Evolutionary conservation across 2,113 vertebrate species (phyloP), one percentile per base, ranked within the genome.

Genomic region (Xerus inauris): DNA sequence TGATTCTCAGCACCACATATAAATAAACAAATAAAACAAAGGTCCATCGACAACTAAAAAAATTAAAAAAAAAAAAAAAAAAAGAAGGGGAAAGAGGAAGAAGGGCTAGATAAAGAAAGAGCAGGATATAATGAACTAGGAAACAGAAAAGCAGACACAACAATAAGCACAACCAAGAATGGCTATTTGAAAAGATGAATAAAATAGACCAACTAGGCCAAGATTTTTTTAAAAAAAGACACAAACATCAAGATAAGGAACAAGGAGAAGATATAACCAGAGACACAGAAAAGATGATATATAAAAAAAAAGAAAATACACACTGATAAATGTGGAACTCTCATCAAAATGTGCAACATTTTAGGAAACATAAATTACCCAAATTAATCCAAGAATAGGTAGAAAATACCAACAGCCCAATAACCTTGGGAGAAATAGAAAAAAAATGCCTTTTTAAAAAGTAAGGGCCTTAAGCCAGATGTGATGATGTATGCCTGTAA

Each of bases 21-120:
- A n/a, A n/a, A n/a, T n/a, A n/a, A n/a, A n/a, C n/a, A n/a, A n/a
- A n/a, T n/a, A n/a, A n/a, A n/a, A n/a, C n/a, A n/a, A n/a, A n/a
- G n/a, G n/a, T n/a, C n/a, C n/a, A n/a, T n/a, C n/a, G n/a, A n/a
- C n/a, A n/a, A n/a, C n/a, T n/a, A n/a, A n/a, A n/a, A n/a, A n/a
- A n/a, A n/a, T n/a, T n/a, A n/a, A n/a, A n/a, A 67, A 76, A 94
- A 91, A 96, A 91, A 59, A 62, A 87, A 93, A 93, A 93, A 96
- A 93, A 75, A 62, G 47, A 96, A 80, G 30, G 49, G 83, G 49
- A 90, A 93, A 71, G 45, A 71, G 35, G 35, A 94, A 20, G 71
- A 96, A 93, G 49, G 19, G 76, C 92, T 54, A 0, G 4, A 94
- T 81, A 65, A 89, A 83, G 49, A 67, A 92, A 95, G 94, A 67